Evolutionary conservation across 2,113 vertebrate genomes (phyloP), one percentile per base, ranked within the genome.

Genomic region (Micromys minutus): DNA sequence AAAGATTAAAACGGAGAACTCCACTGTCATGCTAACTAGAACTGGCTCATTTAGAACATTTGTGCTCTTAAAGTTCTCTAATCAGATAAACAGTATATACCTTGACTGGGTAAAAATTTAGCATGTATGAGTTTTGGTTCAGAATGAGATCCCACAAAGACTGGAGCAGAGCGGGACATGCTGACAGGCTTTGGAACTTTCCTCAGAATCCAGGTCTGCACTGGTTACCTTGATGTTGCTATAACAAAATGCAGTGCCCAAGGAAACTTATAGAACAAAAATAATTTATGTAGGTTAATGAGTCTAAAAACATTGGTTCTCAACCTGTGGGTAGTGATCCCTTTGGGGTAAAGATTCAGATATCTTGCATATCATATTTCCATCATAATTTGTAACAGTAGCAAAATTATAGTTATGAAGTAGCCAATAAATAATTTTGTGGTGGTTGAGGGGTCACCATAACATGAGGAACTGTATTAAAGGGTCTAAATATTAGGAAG

Each of bases 21-120:
- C 3, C 5, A 1, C 19, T 15, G 9, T 71, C 39, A 0, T 8
- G 21, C 36, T 4, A 17, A 57, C 29, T 15, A n/a, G 1, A 29
- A 8, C 15, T 6, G 22, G 31, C 19, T 61, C 12, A 47, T 19
- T 61, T 10, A 19, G 74, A 50, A 47, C 22, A 31, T 3, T 17
- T n/a, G 21, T 39, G 47, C 59, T 29, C 5, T 16, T 42, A 36
- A n/a, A 55, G 52, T 71, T 24, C 59, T 67, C 80, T 61, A 24
- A 7, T 17, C 42, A 80, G 75, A 50, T 21, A n/a, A 59, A 26
- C n/a, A 39, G 22, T 59, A 21, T 29, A 10, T 4, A 19, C 47
- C 61, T 29, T 26, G 67, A 77, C 16, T 5, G 12, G 17, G 26
- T 10, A 19, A 31, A 3, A 2, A 0, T 39, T 36, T 24, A 55